Conservation (phyloP, 2,888 invertebrate genomes). For the Sarcophaga rosellei region DNA sequence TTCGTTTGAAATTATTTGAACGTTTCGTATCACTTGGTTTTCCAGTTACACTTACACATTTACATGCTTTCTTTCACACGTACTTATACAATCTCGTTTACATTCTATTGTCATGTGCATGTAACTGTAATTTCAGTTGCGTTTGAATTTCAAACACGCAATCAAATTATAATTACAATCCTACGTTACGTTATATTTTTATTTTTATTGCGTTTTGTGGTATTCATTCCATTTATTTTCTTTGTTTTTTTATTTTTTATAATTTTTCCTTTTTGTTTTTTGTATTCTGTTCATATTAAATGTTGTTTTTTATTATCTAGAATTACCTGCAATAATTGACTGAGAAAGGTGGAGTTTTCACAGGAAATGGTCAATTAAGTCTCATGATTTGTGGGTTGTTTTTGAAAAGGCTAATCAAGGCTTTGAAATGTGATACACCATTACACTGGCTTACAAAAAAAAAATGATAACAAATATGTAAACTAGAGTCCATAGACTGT, state of each 20-base stretch:
- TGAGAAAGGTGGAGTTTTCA: conserved; percentile 6
- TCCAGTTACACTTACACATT: no score
- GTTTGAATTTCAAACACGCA: conserved; percentile 6
- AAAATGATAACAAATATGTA: no score
- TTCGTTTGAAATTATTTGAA: no score
- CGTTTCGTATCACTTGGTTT: no score
- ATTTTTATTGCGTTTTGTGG: not conserved
- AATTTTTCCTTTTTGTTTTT: not conserved
- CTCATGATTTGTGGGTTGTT: not conserved
- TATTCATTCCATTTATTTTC: not conserved
- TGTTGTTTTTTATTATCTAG: not conserved
- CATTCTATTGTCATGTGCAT: no score
- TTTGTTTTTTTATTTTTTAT: not conserved
- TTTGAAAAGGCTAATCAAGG: no score
- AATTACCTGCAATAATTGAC: conserved; percentile 10
- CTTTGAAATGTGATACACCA: no score
- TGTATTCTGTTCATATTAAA: not conserved
- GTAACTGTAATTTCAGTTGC: no score
- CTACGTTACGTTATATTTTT: not conserved
- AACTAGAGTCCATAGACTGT: no score
- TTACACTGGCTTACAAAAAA: no score
- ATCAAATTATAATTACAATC: conserved; percentile 30
- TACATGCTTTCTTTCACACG: no score
- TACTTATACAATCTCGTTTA: no score
- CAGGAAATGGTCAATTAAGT: conserved; percentile 1